A percentile compares a stretch with the other conserved stretches of the same genome.
Evolutionary conservation across 2,113 vertebrate genomes (phyloP).

Genomic region (Pachyramphus minor): DNA sequence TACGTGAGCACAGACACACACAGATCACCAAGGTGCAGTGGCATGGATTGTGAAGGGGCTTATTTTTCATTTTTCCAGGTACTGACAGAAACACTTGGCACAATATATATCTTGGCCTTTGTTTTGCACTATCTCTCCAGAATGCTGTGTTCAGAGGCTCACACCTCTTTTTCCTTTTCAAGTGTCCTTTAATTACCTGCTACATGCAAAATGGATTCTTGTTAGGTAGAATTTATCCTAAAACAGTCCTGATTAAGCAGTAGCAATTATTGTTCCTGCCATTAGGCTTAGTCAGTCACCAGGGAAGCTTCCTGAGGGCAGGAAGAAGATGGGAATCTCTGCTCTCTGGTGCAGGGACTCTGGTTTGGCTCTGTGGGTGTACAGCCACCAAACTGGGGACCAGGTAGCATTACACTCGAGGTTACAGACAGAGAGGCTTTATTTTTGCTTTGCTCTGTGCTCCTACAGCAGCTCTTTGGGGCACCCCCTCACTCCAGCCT

Average conservation of each 20-base stretch:
- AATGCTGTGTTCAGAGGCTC: neutral
- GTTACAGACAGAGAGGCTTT: neutral
- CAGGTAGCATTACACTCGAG: neutral
- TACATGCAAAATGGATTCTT: conserved; percentile 39
- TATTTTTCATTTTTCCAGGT: neutral
- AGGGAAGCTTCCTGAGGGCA: neutral
- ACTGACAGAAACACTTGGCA: neutral
- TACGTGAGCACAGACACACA: neutral
- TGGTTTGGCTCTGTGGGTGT: neutral
- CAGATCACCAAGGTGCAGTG: neutral
- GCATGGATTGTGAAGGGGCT: neutral
- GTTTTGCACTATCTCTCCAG: neutral
- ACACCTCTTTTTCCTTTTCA: conserved; percentile 2
- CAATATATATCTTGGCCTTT: neutral
- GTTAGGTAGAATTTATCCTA: conserved; percentile 46
- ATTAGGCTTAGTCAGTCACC: conserved; percentile 35
- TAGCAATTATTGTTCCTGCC: conserved; percentile 48
- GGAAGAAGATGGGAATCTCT: neutral
- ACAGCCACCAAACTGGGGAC: neutral
- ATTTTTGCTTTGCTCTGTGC: neutral
- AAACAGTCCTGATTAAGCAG: conserved; percentile 42
- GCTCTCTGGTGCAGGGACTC: fast-evolving
- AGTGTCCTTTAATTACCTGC: conserved; percentile 24
- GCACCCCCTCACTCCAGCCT: neutral
- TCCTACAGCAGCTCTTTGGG: neutral